These are phyloP conservation scores for Chymomyza caudatula DNA, from an alignment of 2,888 invertebrate species.

Conservation along the genomic window DNA sequence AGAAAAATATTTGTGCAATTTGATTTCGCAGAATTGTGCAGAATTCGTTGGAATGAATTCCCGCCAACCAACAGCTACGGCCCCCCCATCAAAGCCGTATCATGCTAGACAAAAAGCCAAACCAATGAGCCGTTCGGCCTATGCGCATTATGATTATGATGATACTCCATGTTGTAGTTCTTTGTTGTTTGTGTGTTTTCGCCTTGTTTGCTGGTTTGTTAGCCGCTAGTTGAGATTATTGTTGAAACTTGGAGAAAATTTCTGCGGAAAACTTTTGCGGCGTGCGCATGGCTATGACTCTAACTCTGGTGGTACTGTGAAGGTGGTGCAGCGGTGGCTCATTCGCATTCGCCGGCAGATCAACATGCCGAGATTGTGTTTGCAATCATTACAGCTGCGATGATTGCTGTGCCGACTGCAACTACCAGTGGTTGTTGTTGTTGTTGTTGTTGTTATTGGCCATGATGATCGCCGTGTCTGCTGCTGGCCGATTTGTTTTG, in stretches of 20 bases:
- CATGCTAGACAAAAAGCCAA: constrained; percentile 3
- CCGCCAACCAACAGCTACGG: constrained; percentile 9
- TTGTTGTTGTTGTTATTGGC: constrained; percentile 23
- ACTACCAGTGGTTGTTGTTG: constrained; percentile 17
- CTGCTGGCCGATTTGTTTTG: constrained; percentile 38
- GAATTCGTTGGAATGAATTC: constrained; percentile 74
- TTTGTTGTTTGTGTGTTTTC: constrained; percentile 54
- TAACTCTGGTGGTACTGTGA: constrained; percentile 4
- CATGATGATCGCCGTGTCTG: constrained; percentile 11
- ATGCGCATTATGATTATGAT: constrained; percentile 72
- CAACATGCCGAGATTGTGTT: constrained; percentile 67
- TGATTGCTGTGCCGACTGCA: constrained; percentile 40
- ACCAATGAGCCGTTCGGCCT: constrained; percentile 40
- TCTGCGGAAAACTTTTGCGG: constrained; percentile 61
- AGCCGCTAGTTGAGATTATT: constrained; percentile 62
- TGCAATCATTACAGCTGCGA: constrained; percentile 68
- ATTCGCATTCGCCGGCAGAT: constrained; percentile 44
- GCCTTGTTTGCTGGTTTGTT: constrained; percentile 71
- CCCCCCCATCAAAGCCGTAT: constrained; percentile 13
- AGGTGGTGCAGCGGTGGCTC: neutral
- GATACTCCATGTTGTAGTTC: constrained; percentile 37
- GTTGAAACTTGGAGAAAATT: constrained; percentile 62
- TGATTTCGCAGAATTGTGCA: constrained; percentile 74
- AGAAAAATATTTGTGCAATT: constrained; percentile 71
- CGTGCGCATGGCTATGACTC: constrained; percentile 31